These are phyloP conservation scores for Hyphantria cunea DNA, from an alignment of 1,140 invertebrate genomes.

Conservation along the genomic window DNA sequence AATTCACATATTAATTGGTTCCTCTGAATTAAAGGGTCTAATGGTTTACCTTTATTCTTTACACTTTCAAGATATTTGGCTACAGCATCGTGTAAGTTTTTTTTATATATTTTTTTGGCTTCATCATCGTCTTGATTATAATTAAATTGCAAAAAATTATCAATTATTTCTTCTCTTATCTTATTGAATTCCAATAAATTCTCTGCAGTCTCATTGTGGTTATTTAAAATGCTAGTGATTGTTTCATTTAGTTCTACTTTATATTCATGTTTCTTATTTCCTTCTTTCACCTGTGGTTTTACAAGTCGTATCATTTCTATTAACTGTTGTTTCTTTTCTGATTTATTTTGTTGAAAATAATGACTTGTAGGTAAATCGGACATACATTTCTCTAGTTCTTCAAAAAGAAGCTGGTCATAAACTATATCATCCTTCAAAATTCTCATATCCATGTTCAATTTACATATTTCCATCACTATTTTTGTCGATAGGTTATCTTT, in stretches of 20 bases:
- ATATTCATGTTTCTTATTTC: slow-evolving; percentile 43
- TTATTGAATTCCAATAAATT: slow-evolving; percentile 30
- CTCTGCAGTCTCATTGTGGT: slow-evolving; percentile 13
- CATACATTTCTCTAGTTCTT: slow-evolving; percentile 46
- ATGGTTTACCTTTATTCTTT: slow-evolving; percentile 3
- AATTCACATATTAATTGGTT: slow-evolving; percentile 55
- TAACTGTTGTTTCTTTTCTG: slow-evolving; percentile 37
- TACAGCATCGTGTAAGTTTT: slow-evolving; percentile 37
- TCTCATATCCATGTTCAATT: slow-evolving; percentile 48
- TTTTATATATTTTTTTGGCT: slow-evolving; percentile 39
- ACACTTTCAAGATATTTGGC: slow-evolving; percentile 33
- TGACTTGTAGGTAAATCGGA: slow-evolving; percentile 30
- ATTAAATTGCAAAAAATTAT: slow-evolving; percentile 48
- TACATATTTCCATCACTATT: slow-evolving; percentile 53
- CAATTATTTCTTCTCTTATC: slow-evolving; percentile 46
- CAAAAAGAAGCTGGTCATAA: slow-evolving; percentile 41
- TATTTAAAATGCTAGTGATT: slow-evolving; percentile 36
- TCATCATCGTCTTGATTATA: slow-evolving; percentile 41
- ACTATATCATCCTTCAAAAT: slow-evolving; percentile 44
- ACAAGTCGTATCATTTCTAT: slow-evolving; percentile 38
- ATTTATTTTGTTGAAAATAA: slow-evolving; percentile 35
- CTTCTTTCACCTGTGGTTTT: slow-evolving; percentile 46
- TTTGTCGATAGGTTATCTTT: slow-evolving; percentile 43
- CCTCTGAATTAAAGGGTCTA: too few relatives aligned
- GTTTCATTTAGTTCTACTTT: slow-evolving; percentile 47